Evolutionary conservation across 1,140 invertebrate species (phyloP), one percentile per base, ranked within the genome.

Genomic region (Danaus melanippus): DNA sequence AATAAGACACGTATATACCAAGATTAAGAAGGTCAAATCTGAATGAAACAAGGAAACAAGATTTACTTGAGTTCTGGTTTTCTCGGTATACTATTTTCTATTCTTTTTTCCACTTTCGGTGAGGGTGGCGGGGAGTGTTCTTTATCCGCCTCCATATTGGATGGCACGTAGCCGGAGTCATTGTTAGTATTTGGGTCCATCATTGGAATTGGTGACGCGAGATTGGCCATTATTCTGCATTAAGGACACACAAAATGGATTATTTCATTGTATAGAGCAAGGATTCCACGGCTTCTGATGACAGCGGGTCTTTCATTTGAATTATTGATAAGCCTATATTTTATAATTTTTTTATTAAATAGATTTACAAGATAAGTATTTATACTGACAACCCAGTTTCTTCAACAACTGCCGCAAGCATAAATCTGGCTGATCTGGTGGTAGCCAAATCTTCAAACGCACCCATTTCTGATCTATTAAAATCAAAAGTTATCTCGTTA

Each of bases 181-280:
- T 83, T 83, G 59, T 86, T 86, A 0, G 83, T 86, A 53, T 79
- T 86, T 0, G 80, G 83, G n/a, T 86, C 83, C 76, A 86, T 76
- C 78, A 86, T 84, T 7, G 83, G 83, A 10, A 86, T 86, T 0
- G 83, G 80, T n/a, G 80, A 86, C 2, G 83, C 83, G 2, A 86
- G 52, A 56, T 86, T 86, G 0, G 83, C 83, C 83, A 86, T 86
- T 53, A 86, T 84, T 45, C 83, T 86, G 61, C 9, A 50, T 50
- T 32, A 32, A 32, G 21, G 21, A 32, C 21, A 32, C 21, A 32
- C 4, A 32, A 32, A 32, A 8, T 32, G 21, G 7, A 32, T 32
- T 32, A 32, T 32, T 32, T 32, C 21, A 4, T 32, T 32, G 21
- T 32, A 32, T 32, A 32, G 6, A 32, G 21, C 6, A 7, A 32